Percentiles rank a stretch among this genome's conserved stretches.
These are phyloP conservation scores for Drosophila ficusphila DNA, from an alignment of 1,140 invertebrate genomes.

Conservation along the genomic window DNA sequence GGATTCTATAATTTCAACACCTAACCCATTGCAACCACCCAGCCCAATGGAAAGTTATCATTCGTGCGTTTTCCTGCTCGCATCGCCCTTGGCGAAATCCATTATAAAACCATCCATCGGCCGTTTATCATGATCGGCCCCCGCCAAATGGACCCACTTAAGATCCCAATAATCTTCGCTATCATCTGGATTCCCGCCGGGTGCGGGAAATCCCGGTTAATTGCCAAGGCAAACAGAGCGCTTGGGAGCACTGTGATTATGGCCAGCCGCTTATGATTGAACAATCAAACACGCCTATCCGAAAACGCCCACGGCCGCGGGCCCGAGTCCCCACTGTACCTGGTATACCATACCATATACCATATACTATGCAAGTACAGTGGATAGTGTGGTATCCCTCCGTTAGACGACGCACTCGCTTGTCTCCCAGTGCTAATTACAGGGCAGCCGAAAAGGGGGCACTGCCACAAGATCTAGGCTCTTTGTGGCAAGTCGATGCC, in stretches of 20 bases:
- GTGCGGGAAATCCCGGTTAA: slow-evolving; percentile 15
- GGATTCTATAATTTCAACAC: background rate
- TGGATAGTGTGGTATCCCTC: slow-evolving; percentile 1
- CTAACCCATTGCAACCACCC: background rate
- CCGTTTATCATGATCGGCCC: slow-evolving; percentile 49
- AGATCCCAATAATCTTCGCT: slow-evolving; percentile 16
- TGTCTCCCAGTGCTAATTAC: slow-evolving; percentile 46
- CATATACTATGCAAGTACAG: too few relatives aligned
- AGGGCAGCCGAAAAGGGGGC: too few relatives aligned
- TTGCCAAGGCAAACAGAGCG: slow-evolving; percentile 51
- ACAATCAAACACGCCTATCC: slow-evolving; percentile 70
- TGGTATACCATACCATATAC: too few relatives aligned
- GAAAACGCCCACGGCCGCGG: slow-evolving; percentile 61
- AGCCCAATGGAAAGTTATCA: background rate
- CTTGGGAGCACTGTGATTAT: slow-evolving; percentile 58
- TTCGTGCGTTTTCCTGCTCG: slow-evolving; percentile 1
- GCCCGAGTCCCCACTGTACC: background rate
- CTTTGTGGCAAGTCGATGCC: too few relatives aligned
- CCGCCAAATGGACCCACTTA: slow-evolving; percentile 33
- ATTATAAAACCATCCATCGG: slow-evolving; percentile 41
- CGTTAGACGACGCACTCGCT: slow-evolving; percentile 38
- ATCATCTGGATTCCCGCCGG: background rate
- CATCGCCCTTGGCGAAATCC: slow-evolving; percentile 2
- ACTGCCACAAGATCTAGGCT: background rate
- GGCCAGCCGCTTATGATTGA: slow-evolving; percentile 66